A percentile compares a stretch with the other conserved stretches of the same genome.
These are phyloP conservation scores for Stenichneumon culpator DNA, from an alignment of 2,888 invertebrate genomes.

Conservation along the genomic window DNA sequence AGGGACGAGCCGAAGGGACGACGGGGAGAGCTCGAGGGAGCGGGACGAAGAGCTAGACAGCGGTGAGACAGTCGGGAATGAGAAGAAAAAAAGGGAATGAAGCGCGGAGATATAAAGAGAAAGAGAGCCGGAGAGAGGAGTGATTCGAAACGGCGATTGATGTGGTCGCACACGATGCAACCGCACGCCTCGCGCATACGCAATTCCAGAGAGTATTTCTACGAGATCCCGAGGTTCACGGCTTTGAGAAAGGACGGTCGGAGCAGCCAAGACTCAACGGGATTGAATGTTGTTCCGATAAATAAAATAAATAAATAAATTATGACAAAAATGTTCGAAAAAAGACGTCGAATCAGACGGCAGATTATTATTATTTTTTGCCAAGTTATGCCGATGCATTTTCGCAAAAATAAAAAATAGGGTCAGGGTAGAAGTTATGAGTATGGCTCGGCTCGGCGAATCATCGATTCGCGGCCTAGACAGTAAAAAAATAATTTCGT, in stretches of 20 bases:
- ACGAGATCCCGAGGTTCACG: constrained; percentile 6
- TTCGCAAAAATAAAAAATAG: neutral
- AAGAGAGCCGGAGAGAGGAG: constrained; percentile 51
- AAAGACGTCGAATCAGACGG: neutral
- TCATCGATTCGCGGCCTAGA: too few species aligned
- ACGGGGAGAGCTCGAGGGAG: constrained; percentile 21
- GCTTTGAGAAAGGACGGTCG: constrained; percentile 19
- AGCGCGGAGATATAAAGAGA: constrained; percentile 66
- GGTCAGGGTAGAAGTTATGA: too few species aligned
- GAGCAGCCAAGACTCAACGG: constrained; percentile 16
- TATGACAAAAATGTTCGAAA: neutral
- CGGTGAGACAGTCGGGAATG: constrained; percentile 64
- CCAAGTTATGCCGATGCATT: neutral
- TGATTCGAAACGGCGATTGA: constrained; percentile 82
- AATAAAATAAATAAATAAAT: neutral
- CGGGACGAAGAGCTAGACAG: constrained; percentile 45
- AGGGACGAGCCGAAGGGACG: constrained; percentile 70
- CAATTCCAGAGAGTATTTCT: constrained; percentile 70
- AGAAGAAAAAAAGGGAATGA: constrained; percentile 55
- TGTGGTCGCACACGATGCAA: constrained; percentile 84
- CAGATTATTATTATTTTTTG: too few species aligned
- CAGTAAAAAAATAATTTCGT: too few species aligned
- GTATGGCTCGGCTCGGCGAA: too few species aligned
- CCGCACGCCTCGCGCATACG: constrained; percentile 81
- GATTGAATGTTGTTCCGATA: neutral